Evolutionary conservation across 2,113 vertebrate species (phyloP).

Genomic region (Halcyon malimbica): DNA sequence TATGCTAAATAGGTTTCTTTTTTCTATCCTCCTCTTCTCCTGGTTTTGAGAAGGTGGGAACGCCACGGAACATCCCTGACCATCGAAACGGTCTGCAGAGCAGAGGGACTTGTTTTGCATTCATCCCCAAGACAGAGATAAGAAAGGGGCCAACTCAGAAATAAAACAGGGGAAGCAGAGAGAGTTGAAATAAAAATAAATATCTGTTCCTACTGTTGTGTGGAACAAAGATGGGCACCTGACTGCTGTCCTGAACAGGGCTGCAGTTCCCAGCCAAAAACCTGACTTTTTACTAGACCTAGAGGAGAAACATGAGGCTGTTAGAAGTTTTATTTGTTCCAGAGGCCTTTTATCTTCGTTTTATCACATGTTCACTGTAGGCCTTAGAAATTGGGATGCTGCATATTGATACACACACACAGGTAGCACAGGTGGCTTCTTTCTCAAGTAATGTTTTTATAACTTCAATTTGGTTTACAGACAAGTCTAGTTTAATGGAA

Average conservation of each 20-base stretch:
- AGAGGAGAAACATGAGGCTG: background rate
- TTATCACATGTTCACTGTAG: background rate
- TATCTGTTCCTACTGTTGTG: background rate
- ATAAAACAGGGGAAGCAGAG: background rate
- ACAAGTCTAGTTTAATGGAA: background rate
- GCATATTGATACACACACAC: rapidly evolving
- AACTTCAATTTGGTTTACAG: background rate
- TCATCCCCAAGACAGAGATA: background rate
- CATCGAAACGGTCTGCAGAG: background rate
- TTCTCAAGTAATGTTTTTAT: background rate
- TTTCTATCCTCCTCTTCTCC: background rate
- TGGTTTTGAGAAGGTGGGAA: background rate
- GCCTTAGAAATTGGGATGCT: background rate
- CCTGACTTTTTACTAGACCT: background rate
- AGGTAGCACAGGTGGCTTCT: background rate
- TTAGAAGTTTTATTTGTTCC: background rate
- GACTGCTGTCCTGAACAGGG: rapidly evolving
- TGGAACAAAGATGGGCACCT: background rate
- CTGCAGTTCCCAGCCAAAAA: background rate
- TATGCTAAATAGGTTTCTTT: background rate
- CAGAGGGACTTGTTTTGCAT: rapidly evolving
- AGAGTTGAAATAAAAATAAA: background rate
- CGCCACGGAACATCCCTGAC: rapidly evolving
- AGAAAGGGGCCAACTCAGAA: background rate
- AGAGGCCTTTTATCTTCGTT: background rate